Percentiles rank a stretch among this genome's conserved stretches.
phyloP scores from a whole-genome alignment of 2,113 vertebrate species.

The Paradisaea rubra region DNA sequence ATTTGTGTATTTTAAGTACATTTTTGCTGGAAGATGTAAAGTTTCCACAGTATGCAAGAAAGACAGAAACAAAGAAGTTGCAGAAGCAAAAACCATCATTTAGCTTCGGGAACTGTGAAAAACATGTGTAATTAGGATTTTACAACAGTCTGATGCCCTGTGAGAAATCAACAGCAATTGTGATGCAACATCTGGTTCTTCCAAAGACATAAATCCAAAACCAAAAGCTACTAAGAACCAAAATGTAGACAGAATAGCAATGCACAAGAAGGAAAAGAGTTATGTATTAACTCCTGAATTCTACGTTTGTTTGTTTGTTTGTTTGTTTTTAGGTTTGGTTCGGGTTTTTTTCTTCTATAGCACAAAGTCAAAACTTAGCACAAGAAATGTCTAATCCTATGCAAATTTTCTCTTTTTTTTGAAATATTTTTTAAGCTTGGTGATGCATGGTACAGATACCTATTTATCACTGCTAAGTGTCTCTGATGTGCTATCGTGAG shows the following conservation, averaged over 20 bases:
- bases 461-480: not conserved
- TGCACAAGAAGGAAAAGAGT: not conserved
- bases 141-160: not conserved
- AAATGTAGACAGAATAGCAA: slow-evolving; percentile 4
- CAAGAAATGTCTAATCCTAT: not conserved
- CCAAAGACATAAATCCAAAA: not conserved
- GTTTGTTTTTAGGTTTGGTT: not conserved
- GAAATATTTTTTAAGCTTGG: not conserved
- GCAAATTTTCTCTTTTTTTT: not conserved
- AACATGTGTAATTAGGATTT: not conserved
- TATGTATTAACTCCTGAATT: not conserved
- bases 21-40: not conserved
- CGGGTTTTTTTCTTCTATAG: not conserved
- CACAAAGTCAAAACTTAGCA: not conserved
- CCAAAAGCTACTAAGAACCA: not conserved
- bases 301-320: not conserved
- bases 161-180: slow-evolving; percentile 36
- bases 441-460: not conserved
- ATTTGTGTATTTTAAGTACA: not conserved
- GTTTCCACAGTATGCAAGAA: not conserved
- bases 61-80: not conserved
- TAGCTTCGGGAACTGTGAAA: slow-evolving; percentile 11
- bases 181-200: slow-evolving; percentile 32
- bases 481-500: not conserved
- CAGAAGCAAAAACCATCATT: not conserved